Conservation (phyloP, 92 coral and sea anemone species). For the Phenganax stokvisi region DNA sequence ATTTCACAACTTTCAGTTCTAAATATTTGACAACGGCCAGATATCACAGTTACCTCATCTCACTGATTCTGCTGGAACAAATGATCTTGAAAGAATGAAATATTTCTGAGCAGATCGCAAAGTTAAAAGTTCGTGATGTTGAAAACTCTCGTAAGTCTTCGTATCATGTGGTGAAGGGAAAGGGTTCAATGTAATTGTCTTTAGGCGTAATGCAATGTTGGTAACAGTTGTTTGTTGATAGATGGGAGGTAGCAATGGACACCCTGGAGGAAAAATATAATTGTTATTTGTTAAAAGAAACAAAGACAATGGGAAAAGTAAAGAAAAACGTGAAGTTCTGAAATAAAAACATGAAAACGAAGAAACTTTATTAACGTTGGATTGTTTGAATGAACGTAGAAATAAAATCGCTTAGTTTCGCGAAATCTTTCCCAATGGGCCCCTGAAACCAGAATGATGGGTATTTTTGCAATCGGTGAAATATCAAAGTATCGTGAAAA, state of each 20-base stretch:
- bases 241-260: slow-evolving; percentile 79
- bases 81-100: slow-evolving; percentile 79
- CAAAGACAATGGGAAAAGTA: neutral
- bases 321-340: neutral
- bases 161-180: slow-evolving; percentile 67
- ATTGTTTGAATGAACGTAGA: too few species aligned
- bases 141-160: slow-evolving; percentile 68
- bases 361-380: neutral
- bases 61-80: slow-evolving; percentile 47
- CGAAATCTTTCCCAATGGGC: too few species aligned
- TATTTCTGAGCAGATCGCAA: slow-evolving; percentile 88
- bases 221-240: slow-evolving; percentile 61
- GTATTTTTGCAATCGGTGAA: too few species aligned
- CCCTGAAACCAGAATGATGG: too few species aligned
- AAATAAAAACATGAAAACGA: neutral
- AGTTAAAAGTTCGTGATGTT: slow-evolving; percentile 72
- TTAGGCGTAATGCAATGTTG: slow-evolving; percentile 81
- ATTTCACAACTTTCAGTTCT: slow-evolving; percentile 2
- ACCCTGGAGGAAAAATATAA: slow-evolving; percentile 45
- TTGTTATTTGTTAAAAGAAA: neutral
- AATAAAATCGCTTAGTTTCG: too few species aligned
- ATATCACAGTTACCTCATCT: slow-evolving; percentile 2
- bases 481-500: too few species aligned
- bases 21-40: neutral
- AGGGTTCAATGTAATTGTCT: slow-evolving; percentile 86